Evolutionary conservation across 2,888 invertebrate genomes (phyloP).

Genomic region (Prosapia bicincta): DNA sequence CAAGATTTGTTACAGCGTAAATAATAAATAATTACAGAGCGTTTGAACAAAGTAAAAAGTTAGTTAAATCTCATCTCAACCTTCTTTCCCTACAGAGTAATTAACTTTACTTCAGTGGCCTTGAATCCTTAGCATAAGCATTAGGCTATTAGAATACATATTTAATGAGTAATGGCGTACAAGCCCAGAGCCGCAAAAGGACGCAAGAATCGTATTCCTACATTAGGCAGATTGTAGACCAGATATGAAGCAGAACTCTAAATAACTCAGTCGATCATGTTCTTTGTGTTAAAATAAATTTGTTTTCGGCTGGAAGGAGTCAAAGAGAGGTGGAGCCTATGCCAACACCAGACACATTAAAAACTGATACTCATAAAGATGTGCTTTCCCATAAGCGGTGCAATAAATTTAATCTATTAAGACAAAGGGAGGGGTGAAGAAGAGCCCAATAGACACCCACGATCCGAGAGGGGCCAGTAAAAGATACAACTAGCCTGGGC

Average conservation of each 20-base stretch:
- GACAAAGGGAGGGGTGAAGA: background rate
- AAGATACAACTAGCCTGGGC: background rate
- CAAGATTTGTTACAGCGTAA: too few species aligned
- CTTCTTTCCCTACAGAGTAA: too few species aligned
- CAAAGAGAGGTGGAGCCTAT: background rate
- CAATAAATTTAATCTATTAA: background rate
- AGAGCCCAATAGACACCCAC: background rate
- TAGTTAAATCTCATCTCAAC: too few species aligned
- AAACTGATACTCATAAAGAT: slow-evolving; percentile 2
- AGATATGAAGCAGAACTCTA: background rate
- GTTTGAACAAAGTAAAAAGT: too few species aligned
- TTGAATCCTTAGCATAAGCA: too few species aligned
- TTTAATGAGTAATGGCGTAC: background rate
- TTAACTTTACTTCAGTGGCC: too few species aligned
- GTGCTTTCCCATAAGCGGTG: background rate
- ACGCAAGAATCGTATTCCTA: background rate
- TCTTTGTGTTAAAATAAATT: background rate
- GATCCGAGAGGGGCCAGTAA: background rate
- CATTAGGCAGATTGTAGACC: background rate
- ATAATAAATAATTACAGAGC: too few species aligned
- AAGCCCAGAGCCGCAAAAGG: background rate
- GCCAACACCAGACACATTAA: background rate
- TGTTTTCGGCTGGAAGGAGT: background rate
- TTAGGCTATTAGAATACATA: too few species aligned
- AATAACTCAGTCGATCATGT: background rate